Conservation (phyloP, 2,797 vertebrate genomes). For the Cryptoprocta ferox region DNA sequence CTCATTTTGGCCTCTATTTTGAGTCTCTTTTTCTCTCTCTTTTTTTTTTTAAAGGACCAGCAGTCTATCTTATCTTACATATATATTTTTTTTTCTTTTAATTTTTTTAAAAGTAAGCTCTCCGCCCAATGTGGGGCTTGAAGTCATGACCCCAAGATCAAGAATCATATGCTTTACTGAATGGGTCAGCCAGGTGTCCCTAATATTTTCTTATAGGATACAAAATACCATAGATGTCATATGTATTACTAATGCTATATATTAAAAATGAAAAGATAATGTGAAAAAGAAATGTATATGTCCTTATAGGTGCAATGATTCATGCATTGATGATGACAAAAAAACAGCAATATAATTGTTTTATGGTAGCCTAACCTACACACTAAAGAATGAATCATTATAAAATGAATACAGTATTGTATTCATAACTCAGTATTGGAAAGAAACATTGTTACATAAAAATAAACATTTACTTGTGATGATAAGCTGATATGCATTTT, state of each 20-base stretch:
- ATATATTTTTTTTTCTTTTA: background rate
- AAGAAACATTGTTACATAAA: background rate
- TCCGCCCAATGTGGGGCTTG: background rate
- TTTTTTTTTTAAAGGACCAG: background rate
- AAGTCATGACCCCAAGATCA: background rate
- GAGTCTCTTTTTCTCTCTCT: background rate
- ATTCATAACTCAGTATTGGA: background rate
- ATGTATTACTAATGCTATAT: background rate
- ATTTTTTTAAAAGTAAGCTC: background rate
- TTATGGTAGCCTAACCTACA: background rate
- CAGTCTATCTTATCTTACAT: background rate
- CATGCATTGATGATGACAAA: background rate
- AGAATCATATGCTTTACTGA: background rate
- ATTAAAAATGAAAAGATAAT: background rate
- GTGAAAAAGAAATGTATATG: background rate
- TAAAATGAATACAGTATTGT: background rate
- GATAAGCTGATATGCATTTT: background rate
- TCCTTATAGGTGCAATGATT: background rate
- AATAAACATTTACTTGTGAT: background rate
- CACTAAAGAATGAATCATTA: background rate
- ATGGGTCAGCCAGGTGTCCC: background rate
- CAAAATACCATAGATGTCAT: background rate
- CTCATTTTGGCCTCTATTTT: background rate
- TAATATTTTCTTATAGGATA: background rate
- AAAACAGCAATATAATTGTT: background rate